Base-by-base conservation (phyloP, 2,113 vertebrate genomes). In the Sebastes fasciatus region DNA sequence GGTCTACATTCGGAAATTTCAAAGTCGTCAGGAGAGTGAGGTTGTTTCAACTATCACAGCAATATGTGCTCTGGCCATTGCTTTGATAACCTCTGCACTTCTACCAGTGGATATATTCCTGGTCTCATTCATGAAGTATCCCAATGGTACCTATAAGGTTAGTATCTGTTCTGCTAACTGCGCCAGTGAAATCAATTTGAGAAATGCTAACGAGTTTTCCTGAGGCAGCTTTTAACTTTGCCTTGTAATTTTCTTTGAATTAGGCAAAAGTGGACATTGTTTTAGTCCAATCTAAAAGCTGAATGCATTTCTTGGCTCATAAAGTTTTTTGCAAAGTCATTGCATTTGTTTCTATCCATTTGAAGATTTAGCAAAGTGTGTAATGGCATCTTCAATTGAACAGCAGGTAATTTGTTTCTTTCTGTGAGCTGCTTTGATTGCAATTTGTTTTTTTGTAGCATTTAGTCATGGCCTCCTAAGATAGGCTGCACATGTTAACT, bases 71-170 rank as follows among this genome's bases (percentile, higher is more conserved):
- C 90, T 99, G 84, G 97, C 99, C 1, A 92, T 99, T 58, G 98
- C 98, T 11, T 95, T 99, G n/a, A 98, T 99, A 92, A 97, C 98
- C 0, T 99, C 98, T 19, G 98, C 99, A 0, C 96, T 99, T 6
- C 94, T 99, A 26, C 98, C 98, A 4, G 98, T 99, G 93, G 98
- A 99, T 83, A 99, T 99, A 91, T 99, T 99, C 87, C 94, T 99
- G 62, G 98, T 99, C 89, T 99, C 98, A 0, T 99, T 97, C 84
- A 98, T 99, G 97, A 99, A 99, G 94, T 95, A 97, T 86, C 95
- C 94, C 84, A 98, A 99, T 88, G 98, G 98, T n/a, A 98, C 98
- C 74, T 99, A 98, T 94, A 99, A 99, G 97, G 98, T 99, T 95
- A 74, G 88, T 91, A 69, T 80, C 68, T 21, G 10, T 82, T 81